Base-by-base conservation (phyloP, 92 coral and sea anemone species). In the Phymanthus crucifer region DNA sequence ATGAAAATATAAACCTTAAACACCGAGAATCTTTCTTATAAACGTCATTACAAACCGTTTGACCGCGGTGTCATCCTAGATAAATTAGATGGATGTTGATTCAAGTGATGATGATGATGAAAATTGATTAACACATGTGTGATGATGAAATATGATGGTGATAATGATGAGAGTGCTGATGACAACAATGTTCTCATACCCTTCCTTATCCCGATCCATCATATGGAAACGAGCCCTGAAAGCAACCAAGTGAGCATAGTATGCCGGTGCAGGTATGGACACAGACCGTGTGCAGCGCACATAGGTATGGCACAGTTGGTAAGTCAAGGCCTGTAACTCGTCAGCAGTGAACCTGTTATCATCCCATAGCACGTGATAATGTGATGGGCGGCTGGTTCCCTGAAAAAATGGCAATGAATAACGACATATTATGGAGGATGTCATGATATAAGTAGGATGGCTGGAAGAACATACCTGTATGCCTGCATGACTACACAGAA, bases 361-460 rank as follows among this genome's bases (percentile, higher is more conserved):
- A 73, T 92, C 97, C 97, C 97, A 92, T 50, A 92, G 78, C 72
- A 92, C 97, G 57, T 92, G 97, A 70, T 92, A 92, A 73, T 92
- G 97, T 1, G 97, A 89, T 26, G 97, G 97, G 29, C 97, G 86
- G 71, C 90, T 92, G 47, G 97, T 92, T 26, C 97, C 97, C 97
- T 92, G 82, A 6, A 24, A 74, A 11, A n/a, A 74, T n/a, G n/a
- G 9, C 27, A 61, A 61, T 24, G 5, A 57, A 21, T 24, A 57
- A 57, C 29, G 1, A 24, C 23, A 57, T 50, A 50, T 19, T 50
- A 17, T 17, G 58, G 18, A 50, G 4, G 2, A 14, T 14, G 18
- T 50, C 64, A 54, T 21, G 64, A 54, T 21, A 21, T 21, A 54
- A 38, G 37, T 17, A 12, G 35, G 26, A 13, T 65, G 80, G 75